Evolutionary conservation across 2,888 invertebrate genomes (phyloP), one percentile per base, ranked within the genome.

Genomic region (Drosophila heteroneura): DNA sequence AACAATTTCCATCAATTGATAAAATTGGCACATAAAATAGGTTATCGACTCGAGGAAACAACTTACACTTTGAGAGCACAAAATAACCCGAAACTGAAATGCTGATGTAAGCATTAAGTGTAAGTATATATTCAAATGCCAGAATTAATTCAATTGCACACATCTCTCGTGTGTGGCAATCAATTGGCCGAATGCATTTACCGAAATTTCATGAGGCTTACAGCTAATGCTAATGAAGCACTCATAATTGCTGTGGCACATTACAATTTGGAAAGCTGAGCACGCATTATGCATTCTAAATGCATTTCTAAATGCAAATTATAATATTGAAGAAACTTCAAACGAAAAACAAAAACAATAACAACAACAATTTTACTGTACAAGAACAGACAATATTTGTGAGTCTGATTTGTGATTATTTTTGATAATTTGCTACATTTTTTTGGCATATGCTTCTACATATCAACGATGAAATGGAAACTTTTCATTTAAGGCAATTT

Each of bases 121-220:
- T 2, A 9, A 3, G 3, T 37, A 10, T n/a, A 5, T 22, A 19
- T 44, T 70, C 22, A 47, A 53, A 70, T 66, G 54, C 2, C 28
- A 14, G 32, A 53, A 37, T 33, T 52, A 28, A 22, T 44, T 14
- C 32, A 26, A 58, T 52, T 54, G 33, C 59, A 54, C 33, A 44
- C 39, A 35, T 39, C 41, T 37, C 52, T 52, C 39, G 39, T 52
- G 16, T 52, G 54, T 62, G 62, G 73, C 58, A 60, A 73, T 78
- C 74, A 74, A 73, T 73, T 69, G 63, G 74, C 57, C 52, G 30
- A 61, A 69, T 28, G 57, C 52, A 60, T 58, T 78, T 53, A 63
- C 71, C 66, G 39, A 53, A 76, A 67, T 37, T 57, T 32, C 22
- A 28, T 49, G 47, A n/a, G 58, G 35, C 19, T 14, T 49, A 41